A percentile compares a stretch with the other conserved stretches of the same genome.
Conservation (phyloP, 2,113 vertebrate species). For the Alosa alosa region DNA sequence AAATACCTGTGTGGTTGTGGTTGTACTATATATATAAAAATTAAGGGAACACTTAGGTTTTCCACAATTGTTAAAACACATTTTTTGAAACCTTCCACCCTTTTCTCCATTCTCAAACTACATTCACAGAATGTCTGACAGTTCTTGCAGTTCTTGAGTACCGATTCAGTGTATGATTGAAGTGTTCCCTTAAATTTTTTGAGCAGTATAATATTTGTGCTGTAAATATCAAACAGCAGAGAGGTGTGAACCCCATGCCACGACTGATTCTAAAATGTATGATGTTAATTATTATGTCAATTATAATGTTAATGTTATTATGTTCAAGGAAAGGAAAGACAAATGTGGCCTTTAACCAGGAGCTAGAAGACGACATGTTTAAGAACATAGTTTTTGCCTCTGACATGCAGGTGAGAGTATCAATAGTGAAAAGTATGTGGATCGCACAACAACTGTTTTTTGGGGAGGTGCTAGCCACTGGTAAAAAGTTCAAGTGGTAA, state of each 20-base stretch:
- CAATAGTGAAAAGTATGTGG: background rate
- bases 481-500: too few species aligned
- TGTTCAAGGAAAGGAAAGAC: background rate
- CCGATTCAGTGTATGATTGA: too few species aligned
- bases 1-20: background rate
- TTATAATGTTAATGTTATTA: background rate
- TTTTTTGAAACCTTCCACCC: too few species aligned
- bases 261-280: background rate
- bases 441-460: too few species aligned
- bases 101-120: too few species aligned
- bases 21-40: background rate
- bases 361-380: constrained; percentile 21
- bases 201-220: background rate
- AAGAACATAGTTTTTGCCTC: constrained; percentile 40
- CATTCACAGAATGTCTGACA: too few species aligned
- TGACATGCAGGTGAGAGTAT: constrained; percentile 40
- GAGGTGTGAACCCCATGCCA: background rate
- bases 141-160: too few species aligned
- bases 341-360: background rate
- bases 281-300: background rate
- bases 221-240: background rate
- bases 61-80: too few species aligned
- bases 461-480: too few species aligned
- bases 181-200: too few species aligned
- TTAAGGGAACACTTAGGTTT: too few species aligned